A percentile compares a stretch with the other conserved stretches of the same genome.
These are phyloP conservation scores for Lanistes nyassanus DNA, from an alignment of 1,140 invertebrate species.

Conservation along the genomic window DNA sequence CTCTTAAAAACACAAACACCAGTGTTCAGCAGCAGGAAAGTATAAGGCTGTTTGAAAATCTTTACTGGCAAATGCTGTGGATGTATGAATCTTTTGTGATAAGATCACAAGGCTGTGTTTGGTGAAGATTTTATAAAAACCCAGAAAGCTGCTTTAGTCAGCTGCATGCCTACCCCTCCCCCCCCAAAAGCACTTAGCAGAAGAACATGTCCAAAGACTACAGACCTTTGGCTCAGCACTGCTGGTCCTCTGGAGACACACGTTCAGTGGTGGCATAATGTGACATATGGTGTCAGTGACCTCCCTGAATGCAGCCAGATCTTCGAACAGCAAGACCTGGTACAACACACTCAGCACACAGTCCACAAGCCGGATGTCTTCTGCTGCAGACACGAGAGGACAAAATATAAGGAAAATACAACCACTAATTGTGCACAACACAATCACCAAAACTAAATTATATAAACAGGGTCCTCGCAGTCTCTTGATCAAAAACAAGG, in stretches of 20 bases:
- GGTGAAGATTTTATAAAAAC: not conserved
- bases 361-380: conserved; percentile 6
- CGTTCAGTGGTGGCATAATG: conserved; percentile 9
- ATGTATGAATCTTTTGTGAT: not conserved
- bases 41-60: too few species aligned
- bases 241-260: conserved; percentile 10
- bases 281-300: conserved; percentile 18
- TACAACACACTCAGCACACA: conserved; percentile 29
- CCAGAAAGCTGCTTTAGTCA: too few species aligned
- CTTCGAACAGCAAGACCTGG: conserved; percentile 28
- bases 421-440: too few species aligned
- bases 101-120: not conserved
- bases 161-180: too few species aligned
- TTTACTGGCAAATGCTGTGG: too few species aligned
- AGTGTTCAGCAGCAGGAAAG: too few species aligned
- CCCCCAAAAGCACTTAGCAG: not conserved
- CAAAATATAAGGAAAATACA: too few species aligned
- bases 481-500: too few species aligned
- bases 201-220: not conserved
- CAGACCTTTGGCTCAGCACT: conserved; percentile 15
- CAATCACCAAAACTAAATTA: too few species aligned
- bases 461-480: too few species aligned
- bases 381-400: conserved; percentile 23
- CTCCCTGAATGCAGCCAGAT: not conserved
- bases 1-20: not conserved